phyloP scores from a whole-genome alignment of 2,113 vertebrate genomes.

The Dasypus novemcinctus region DNA sequence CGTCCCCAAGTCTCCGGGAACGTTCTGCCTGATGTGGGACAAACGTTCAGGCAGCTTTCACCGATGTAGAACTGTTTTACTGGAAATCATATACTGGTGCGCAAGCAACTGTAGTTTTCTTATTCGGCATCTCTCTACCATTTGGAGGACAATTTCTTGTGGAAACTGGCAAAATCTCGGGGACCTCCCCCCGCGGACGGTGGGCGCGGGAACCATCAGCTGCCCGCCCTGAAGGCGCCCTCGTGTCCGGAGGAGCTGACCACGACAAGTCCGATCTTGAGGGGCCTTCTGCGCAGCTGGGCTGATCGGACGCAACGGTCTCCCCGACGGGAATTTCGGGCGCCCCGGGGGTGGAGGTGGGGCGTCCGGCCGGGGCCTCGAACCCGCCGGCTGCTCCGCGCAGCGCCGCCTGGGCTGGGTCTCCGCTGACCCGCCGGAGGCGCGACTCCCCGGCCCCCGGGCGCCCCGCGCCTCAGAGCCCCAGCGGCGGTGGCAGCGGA shows the following conservation, averaged over 20 bases:
- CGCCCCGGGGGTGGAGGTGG: no score
- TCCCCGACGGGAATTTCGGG: no score
- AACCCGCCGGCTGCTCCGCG: no score
- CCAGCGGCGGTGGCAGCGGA: not conserved
- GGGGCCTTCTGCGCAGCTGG: no score
- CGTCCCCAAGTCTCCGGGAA: no score
- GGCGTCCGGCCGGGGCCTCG: no score
- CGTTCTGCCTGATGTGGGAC: slow-evolving; percentile 80
- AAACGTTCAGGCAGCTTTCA: slow-evolving; percentile 85
- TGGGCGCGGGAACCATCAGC: no score
- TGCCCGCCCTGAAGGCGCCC: no score
- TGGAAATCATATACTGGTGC: slow-evolving; percentile 95
- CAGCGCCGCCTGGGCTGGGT: no score
- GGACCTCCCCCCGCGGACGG: no score
- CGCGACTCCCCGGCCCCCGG: not conserved
- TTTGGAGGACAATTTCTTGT: slow-evolving; percentile 91
- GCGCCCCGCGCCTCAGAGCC: not conserved
- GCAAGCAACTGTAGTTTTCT: slow-evolving; percentile 95
- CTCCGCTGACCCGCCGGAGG: not conserved
- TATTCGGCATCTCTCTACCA: slow-evolving; percentile 90
- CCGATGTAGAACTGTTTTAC: slow-evolving; percentile 96
- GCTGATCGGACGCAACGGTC: not conserved
- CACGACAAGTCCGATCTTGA: no score
- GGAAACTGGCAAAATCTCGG: slow-evolving; percentile 92
- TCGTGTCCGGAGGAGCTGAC: no score